Conservation (phyloP, 2,888 invertebrate genomes). For the Tiliacea aurago region DNA sequence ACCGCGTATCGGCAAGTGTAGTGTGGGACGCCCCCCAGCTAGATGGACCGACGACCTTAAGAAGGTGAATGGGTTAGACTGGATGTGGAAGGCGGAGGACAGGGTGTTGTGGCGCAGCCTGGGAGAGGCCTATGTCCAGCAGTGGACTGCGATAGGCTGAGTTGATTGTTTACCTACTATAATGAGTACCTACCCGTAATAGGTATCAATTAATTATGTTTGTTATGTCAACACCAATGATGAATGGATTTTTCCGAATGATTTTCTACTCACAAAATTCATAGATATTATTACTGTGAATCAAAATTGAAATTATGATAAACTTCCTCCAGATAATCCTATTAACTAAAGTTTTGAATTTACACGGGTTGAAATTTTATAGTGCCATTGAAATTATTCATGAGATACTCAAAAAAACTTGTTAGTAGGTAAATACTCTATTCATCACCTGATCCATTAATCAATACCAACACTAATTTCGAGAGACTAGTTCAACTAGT, state of each 20-base stretch:
- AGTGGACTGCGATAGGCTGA: no score
- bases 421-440: neutral
- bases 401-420: neutral
- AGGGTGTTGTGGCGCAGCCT: no score
- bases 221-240: neutral
- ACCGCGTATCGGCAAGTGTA: no score
- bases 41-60: no score
- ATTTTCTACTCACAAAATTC: neutral
- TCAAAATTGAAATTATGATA: neutral
- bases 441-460: neutral
- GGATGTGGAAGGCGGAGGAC: no score
- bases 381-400: constrained; percentile 11
- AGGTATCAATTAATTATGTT: neutral
- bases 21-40: no score
- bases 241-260: rapidly evolving
- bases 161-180: no score
- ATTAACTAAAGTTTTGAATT: neutral
- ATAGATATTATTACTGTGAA: neutral
- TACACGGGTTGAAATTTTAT: neutral
- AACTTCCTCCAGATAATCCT: neutral
- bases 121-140: no score
- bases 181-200: neutral
- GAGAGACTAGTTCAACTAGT: neutral
- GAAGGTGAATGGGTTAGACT: no score
- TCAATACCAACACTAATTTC: neutral